A percentile compares a stretch with the other conserved stretches of the same genome.
Conservation (phyloP, 2,888 invertebrate species). For the Phengaris alcon region DNA sequence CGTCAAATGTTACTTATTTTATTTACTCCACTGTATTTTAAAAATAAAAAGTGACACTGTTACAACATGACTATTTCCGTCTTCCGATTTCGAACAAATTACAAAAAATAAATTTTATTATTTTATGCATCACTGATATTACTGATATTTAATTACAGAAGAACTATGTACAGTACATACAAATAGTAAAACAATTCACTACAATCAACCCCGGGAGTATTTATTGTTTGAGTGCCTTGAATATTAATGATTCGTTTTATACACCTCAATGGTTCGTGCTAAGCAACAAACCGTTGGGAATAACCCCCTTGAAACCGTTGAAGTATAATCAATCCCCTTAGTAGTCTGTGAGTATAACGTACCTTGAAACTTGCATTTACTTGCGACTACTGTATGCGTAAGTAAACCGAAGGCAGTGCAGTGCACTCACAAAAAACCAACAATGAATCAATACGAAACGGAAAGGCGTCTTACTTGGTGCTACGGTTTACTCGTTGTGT, state of each 20-base stretch:
- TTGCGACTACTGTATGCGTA: neutral
- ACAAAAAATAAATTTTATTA: too few relatives aligned
- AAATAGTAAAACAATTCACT: neutral
- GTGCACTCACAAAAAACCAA: conserved; percentile 22
- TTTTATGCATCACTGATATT: too few relatives aligned
- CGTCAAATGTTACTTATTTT: too few relatives aligned
- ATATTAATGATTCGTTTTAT: neutral
- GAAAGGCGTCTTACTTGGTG: conserved; percentile 63
- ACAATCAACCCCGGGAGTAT: neutral
- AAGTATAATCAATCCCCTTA: neutral
- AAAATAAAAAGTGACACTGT: too few relatives aligned
- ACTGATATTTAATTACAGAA: neutral
- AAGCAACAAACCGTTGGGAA: neutral
- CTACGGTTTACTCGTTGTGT: conserved; percentile 56
- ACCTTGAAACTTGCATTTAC: neutral
- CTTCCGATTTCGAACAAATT: too few relatives aligned
- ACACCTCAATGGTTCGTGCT: neutral
- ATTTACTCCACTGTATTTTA: too few relatives aligned
- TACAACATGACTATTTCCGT: too few relatives aligned
- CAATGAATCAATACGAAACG: conserved; percentile 67
- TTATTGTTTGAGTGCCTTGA: neutral
- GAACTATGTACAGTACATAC: neutral
- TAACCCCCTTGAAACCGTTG: neutral
- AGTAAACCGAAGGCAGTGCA: neutral
- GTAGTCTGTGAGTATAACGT: neutral